Evolutionary conservation across 53 echinoderm and acorn worm species (phyloP).

Genomic region (Mesocentrotus franciscanus): DNA sequence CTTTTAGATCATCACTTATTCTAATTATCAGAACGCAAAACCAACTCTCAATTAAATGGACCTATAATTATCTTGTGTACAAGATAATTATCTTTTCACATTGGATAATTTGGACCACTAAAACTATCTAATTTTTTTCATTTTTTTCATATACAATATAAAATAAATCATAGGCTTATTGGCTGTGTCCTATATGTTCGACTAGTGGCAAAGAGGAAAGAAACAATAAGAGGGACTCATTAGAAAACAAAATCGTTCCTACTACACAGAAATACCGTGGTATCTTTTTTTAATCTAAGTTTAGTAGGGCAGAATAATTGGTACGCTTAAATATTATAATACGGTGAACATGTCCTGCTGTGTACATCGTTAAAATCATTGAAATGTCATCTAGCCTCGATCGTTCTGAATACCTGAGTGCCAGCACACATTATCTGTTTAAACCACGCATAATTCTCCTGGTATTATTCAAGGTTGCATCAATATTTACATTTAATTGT

Average conservation of each 20-base stretch:
- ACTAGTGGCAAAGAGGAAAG: not conserved
- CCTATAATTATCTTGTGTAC: too few relatives aligned
- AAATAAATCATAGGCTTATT: not conserved
- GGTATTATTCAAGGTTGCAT: conserved; percentile 22
- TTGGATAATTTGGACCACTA: too few relatives aligned
- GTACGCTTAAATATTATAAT: not conserved
- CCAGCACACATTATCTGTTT: not conserved
- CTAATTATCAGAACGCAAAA: too few relatives aligned
- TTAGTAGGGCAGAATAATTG: not conserved
- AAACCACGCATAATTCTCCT: not conserved
- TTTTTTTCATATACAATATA: not conserved
- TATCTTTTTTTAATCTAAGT: not conserved
- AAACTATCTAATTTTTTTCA: not conserved
- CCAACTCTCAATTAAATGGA: too few relatives aligned
- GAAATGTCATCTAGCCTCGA: not conserved
- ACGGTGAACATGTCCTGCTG: not conserved
- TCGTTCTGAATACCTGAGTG: not conserved
- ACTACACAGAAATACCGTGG: not conserved
- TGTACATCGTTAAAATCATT: not conserved
- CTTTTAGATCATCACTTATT: too few relatives aligned
- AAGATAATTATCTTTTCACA: too few relatives aligned
- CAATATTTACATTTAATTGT: conserved; percentile 28
- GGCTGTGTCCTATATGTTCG: not conserved
- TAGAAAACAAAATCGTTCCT: not conserved
- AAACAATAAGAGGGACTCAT: not conserved